These are phyloP conservation scores for Pseudobourletiella spinata DNA, from an alignment of 1,140 invertebrate species.

Conservation along the genomic window DNA sequence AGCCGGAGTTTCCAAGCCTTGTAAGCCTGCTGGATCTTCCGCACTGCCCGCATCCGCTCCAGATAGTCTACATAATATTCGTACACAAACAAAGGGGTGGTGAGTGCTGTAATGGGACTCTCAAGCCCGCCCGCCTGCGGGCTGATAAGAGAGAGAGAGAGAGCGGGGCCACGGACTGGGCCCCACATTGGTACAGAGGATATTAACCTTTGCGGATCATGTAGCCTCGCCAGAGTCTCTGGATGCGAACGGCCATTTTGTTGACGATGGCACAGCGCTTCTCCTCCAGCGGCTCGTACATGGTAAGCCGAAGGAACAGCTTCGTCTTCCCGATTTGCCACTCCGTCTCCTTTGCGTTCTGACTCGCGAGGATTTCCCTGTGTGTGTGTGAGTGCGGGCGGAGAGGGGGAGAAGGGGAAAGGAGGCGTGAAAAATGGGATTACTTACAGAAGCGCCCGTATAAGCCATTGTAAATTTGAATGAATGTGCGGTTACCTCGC, in stretches of 20 bases:
- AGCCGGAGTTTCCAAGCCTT: constrained; percentile 76
- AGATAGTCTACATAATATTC: constrained; percentile 1
- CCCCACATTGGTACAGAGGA: neutral
- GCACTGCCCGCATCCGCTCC: constrained; percentile 46
- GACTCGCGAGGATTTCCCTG: constrained; percentile 8
- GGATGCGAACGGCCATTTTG: constrained; percentile 64
- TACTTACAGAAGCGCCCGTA: too few relatives aligned
- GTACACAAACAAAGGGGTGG: too few relatives aligned
- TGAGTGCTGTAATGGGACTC: too few relatives aligned
- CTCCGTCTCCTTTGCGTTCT: constrained; percentile 43
- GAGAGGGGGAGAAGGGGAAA: too few relatives aligned
- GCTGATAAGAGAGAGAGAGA: too few relatives aligned
- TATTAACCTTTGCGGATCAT: constrained; percentile 51
- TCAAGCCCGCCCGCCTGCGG: too few relatives aligned
- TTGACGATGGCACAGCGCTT: constrained; percentile 57
- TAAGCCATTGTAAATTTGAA: too few relatives aligned
- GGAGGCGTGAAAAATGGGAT: too few relatives aligned
- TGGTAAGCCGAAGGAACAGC: constrained; percentile 73
- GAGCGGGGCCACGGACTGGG: too few relatives aligned
- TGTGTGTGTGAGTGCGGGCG: too few relatives aligned
- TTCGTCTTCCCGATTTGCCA: constrained; percentile 89
- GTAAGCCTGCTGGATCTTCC: constrained; percentile 77
- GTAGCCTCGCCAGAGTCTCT: constrained; percentile 63
- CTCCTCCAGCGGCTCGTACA: constrained; percentile 82
- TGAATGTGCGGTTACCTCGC: constrained; percentile 45